Conservation (phyloP, 2,797 vertebrate genomes). For the Urocyon cinereoargenteus region DNA sequence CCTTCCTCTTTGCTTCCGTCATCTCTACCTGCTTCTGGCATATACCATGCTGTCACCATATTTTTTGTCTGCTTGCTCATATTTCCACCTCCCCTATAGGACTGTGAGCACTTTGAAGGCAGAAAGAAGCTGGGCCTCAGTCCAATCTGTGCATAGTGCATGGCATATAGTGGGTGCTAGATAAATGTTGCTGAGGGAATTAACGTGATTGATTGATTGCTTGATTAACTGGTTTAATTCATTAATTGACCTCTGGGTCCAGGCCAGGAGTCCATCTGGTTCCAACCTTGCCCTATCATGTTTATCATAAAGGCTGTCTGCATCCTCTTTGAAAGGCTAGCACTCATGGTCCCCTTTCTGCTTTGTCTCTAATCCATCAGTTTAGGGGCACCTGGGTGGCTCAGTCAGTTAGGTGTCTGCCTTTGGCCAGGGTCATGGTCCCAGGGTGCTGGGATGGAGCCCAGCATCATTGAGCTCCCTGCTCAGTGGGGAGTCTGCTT, state of each 20-base stretch:
- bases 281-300: neutral
- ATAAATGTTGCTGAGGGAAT: neutral
- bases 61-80: neutral
- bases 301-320: neutral
- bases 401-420: too few relatives aligned
- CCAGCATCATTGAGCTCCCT: too few relatives aligned
- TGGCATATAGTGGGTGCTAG: too few relatives aligned
- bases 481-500: too few relatives aligned
- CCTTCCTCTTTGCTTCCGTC: neutral
- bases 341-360: conserved; percentile 35
- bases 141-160: neutral
- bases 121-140: too few relatives aligned
- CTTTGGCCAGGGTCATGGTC: too few relatives aligned
- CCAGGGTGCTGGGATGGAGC: too few relatives aligned
- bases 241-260: neutral
- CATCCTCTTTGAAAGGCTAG: conserved; percentile 30
- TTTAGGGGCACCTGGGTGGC: neutral
- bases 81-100: neutral
- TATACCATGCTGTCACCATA: neutral
- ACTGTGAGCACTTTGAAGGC: neutral
- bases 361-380: conserved; percentile 14
- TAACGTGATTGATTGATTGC: neutral
- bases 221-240: neutral
- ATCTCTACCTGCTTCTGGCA: neutral
- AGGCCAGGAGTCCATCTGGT: neutral